Percentiles rank a stretch among this genome's conserved stretches.
Evolutionary conservation across 2,797 vertebrate species (phyloP).

Genomic region (Philypnodon macrostomus): DNA sequence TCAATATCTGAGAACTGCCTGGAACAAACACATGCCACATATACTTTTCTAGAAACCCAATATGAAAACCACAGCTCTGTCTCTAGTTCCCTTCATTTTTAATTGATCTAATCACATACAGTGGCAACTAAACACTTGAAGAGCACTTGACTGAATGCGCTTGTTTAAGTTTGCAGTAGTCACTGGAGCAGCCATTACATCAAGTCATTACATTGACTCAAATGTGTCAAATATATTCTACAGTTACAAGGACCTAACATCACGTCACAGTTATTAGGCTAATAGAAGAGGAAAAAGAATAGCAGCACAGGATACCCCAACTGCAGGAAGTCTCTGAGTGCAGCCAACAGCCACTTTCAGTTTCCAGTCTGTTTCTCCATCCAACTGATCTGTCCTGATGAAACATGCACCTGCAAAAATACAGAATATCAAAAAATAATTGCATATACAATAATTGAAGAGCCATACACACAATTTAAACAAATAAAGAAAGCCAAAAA

Average conservation of each 20-base stretch:
- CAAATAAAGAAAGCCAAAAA: too few species aligned
- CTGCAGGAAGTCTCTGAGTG: slow-evolving; percentile 89
- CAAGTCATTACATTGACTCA: slow-evolving; percentile 6
- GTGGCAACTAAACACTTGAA: slow-evolving; percentile 51
- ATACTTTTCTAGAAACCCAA: slow-evolving; percentile 60
- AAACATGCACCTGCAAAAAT: slow-evolving; percentile 86
- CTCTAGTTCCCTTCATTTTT: too few species aligned
- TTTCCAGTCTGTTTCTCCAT: slow-evolving; percentile 98
- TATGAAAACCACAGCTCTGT: slow-evolving; percentile 22
- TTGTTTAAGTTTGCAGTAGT: too few species aligned
- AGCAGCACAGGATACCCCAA: slow-evolving; percentile 84
- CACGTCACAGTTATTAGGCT: slow-evolving; percentile 2
- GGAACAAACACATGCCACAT: slow-evolving; percentile 20
- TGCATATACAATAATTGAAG: too few species aligned
- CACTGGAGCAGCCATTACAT: too few species aligned
- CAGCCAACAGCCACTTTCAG: slow-evolving; percentile 92
- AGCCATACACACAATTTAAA: too few species aligned
- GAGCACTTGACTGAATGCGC: background rate
- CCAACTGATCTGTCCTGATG: slow-evolving; percentile 95
- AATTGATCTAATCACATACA: background rate
- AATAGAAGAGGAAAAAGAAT: background rate
- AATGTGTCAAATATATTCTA: slow-evolving; percentile 61
- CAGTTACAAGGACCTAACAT: slow-evolving; percentile 57
- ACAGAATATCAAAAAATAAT: background rate
- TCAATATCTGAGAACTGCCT: too few species aligned